Percentiles rank a stretch among this genome's conserved stretches.
phyloP scores from a whole-genome alignment of 2,797 vertebrate species.

The Urophycis tenuis region DNA sequence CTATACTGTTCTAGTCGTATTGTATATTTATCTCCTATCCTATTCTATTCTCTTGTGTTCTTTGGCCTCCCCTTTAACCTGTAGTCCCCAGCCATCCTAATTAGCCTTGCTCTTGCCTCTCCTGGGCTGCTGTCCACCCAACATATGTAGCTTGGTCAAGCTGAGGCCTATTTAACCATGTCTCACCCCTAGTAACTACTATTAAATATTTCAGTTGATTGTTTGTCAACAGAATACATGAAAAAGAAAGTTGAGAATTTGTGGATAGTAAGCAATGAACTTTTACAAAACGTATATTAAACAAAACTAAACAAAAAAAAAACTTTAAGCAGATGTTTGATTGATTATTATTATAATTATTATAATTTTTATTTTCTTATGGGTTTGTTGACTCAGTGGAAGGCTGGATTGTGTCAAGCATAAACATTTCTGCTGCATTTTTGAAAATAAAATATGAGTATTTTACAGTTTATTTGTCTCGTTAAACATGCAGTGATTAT shows the following conservation, averaged over 20 bases:
- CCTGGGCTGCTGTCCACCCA: slow-evolving; percentile 46
- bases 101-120: slow-evolving; percentile 30
- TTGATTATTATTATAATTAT: slow-evolving; percentile 26
- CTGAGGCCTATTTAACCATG: slow-evolving; percentile 63
- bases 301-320: slow-evolving; percentile 13
- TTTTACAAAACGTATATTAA: slow-evolving; percentile 53
- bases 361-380: slow-evolving; percentile 50
- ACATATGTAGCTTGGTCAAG: slow-evolving; percentile 41
- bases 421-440: slow-evolving; percentile 87
- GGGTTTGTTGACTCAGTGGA: slow-evolving; percentile 59
- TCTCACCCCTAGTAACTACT: slow-evolving; percentile 59
- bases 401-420: slow-evolving; percentile 68
- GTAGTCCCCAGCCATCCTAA: background rate
- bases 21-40: slow-evolving; percentile 10
- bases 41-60: slow-evolving; percentile 10
- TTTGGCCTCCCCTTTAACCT: slow-evolving; percentile 12
- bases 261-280: slow-evolving; percentile 55
- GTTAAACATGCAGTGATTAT: slow-evolving; percentile 58
- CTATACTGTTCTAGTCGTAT: background rate
- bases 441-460: slow-evolving; percentile 89
- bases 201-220: slow-evolving; percentile 53
- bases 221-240: slow-evolving; percentile 44
- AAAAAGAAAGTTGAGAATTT: slow-evolving; percentile 53
- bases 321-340: slow-evolving; percentile 51
- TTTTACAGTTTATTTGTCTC: slow-evolving; percentile 79